Percentiles rank a stretch among this genome's conserved stretches.
These are phyloP conservation scores for Tribolium madens DNA, from an alignment of 1,140 invertebrate species.

Conservation along the genomic window DNA sequence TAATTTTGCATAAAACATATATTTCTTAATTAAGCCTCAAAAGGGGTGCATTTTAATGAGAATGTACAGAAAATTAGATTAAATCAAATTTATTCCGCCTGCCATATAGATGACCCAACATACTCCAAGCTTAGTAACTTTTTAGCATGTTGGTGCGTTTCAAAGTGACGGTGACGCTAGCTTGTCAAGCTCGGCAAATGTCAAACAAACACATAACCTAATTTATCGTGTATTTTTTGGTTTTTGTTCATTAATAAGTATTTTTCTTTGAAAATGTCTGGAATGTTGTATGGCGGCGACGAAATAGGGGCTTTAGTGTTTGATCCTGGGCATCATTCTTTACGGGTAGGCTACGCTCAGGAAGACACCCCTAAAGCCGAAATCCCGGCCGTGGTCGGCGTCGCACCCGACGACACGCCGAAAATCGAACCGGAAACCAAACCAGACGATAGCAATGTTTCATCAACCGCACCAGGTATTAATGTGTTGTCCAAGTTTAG, in stretches of 20 bases:
- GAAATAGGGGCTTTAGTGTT: slow-evolving; percentile 98
- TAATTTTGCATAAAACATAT: not conserved
- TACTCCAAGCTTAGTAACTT: not conserved
- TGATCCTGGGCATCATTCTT: slow-evolving; percentile 92
- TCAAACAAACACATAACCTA: slow-evolving; percentile 31
- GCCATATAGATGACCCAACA: not conserved
- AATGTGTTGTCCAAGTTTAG: not conserved
- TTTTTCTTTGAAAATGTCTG: slow-evolving; percentile 63
- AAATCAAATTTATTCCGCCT: not conserved
- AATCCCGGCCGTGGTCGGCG: slow-evolving; percentile 87
- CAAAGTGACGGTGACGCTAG: slow-evolving; percentile 23
- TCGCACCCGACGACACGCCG: slow-evolving; percentile 72
- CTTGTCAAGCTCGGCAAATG: slow-evolving; percentile 26
- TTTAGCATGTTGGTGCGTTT: not conserved
- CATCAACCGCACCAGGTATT: slow-evolving; percentile 68
- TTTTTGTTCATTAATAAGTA: slow-evolving; percentile 36
- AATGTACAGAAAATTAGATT: not conserved
- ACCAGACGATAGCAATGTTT: slow-evolving; percentile 65
- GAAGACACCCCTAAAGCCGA: slow-evolving; percentile 95
- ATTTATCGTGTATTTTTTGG: slow-evolving; percentile 35
- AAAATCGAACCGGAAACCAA: slow-evolving; percentile 75
- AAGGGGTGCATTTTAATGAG: not conserved
- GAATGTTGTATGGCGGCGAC: slow-evolving; percentile 90
- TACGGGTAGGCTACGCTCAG: slow-evolving; percentile 90
- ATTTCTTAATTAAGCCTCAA: not conserved